Base-by-base conservation (phyloP, 1,140 invertebrate genomes). In the Diplogasteroides magnus region DNA sequence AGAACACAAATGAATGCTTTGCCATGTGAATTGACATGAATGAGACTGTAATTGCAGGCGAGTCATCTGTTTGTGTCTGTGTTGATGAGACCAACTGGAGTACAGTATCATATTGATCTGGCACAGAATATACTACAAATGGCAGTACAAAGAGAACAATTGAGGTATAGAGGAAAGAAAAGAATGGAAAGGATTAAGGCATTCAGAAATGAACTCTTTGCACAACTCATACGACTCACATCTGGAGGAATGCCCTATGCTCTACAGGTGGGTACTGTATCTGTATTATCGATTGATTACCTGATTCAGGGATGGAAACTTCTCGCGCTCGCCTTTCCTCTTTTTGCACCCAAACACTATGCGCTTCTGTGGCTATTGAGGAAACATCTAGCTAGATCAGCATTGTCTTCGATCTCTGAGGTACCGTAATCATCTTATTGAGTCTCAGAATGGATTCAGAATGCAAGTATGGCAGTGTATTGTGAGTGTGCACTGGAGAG, bases 101-200 rank as follows among this genome's bases (percentile, higher is more conserved):
- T 78, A 26, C 77, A 78, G 59, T 78, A 78, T 69, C 77, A 78
- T 64, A 73, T 79, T 31, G 77, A 78, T 68, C 58, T 78, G 14
- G 67, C 77, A n/a, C 77, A 78, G 56, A 78, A 78, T 58, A 73
- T 79, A 28, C 64, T 78, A 14, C 60, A 67, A 26, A 79, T 67
- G 60, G 73, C 76, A 15, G 31, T 78, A 32, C 74, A 67, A 67
- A 25, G 64, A 29, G 72, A 69, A 31, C 14, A 32, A 1, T 32
- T 76, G 26, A 48, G 37, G 37, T 48, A 48, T 11, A 11, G 6
- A 6, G 19, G 6, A 48, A 48, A 48, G 6, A 48, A 19, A 19
- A 6, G 19, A 48, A 11, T 48, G 6, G 37, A 48, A 19, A 11
- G 6, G 58, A 48, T 48, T 48, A 6, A 11, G 6, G 37, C 6